Percentiles rank a stretch among this genome's conserved stretches.
Evolutionary conservation across 2,888 invertebrate species (phyloP).

Genomic region (Volucella zonaria): DNA sequence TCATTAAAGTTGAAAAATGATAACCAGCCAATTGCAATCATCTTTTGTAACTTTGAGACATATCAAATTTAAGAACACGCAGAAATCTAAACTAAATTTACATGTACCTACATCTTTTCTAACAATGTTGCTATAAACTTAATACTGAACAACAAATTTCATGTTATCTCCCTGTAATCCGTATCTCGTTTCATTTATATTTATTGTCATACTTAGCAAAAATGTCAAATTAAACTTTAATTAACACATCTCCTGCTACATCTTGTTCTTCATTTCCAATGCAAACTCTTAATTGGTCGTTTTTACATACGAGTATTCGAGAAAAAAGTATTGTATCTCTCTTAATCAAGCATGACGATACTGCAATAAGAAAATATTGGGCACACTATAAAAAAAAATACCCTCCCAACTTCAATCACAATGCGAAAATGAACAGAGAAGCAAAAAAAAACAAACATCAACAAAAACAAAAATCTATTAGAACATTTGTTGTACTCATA

Average conservation of each 20-base stretch:
- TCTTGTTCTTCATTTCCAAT: conserved; percentile 10
- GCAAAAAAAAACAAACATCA: conserved; percentile 1
- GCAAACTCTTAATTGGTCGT: conserved; percentile 64
- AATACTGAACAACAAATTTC: conserved; percentile 41
- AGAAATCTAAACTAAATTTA: too few species aligned
- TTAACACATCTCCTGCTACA: conserved; percentile 69
- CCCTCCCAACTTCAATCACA: conserved; percentile 40
- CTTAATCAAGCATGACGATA: conserved; percentile 66
- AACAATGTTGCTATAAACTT: conserved; percentile 7
- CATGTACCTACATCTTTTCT: neutral
- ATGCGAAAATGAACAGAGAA: conserved; percentile 37
- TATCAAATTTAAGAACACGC: too few species aligned
- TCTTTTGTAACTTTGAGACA: too few species aligned
- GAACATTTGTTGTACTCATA: conserved; percentile 60
- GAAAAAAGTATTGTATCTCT: conserved; percentile 47
- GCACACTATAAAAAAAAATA: conserved; percentile 25
- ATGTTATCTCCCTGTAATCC: conserved; percentile 32
- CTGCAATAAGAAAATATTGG: conserved; percentile 59
- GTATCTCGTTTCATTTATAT: conserved; percentile 60
- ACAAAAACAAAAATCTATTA: conserved; percentile 28
- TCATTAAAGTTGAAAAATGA: too few species aligned
- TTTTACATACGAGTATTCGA: neutral
- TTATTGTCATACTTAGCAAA: conserved; percentile 69
- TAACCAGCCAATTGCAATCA: too few species aligned
- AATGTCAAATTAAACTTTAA: conserved; percentile 69